A percentile compares a stretch with the other conserved stretches of the same genome.
phyloP scores from a whole-genome alignment of 2,797 vertebrate genomes.

The Percopsis omiscomaycus region DNA sequence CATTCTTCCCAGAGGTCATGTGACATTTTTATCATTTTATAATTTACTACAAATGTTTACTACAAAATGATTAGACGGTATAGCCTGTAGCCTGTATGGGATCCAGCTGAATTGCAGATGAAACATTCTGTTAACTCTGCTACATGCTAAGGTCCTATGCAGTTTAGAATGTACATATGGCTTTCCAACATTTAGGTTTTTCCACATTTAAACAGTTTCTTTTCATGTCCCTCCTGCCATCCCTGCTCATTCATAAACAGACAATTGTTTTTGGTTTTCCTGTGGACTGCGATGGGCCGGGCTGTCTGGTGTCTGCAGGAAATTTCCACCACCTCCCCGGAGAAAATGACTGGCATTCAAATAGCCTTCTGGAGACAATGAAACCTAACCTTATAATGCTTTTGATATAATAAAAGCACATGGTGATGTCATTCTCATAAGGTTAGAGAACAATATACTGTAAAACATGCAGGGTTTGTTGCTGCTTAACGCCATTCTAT shows the following conservation, averaged over 20 bases:
- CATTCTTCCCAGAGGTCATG: constrained; percentile 8
- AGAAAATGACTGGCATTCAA: constrained; percentile 50
- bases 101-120: too few species aligned
- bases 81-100: too few species aligned
- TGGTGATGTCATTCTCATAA: constrained; percentile 13
- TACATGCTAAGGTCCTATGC: too few species aligned
- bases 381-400: constrained; percentile 15
- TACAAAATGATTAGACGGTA: too few species aligned
- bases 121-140: too few species aligned
- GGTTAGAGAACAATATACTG: neutral
- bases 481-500: neutral
- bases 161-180: too few species aligned
- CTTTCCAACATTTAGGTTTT: too few species aligned
- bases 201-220: neutral
- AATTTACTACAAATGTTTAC: neutral
- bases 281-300: constrained; percentile 63
- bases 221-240: constrained; percentile 5
- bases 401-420: constrained; percentile 29
- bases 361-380: constrained; percentile 43
- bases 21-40: constrained; percentile 28
- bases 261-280: constrained; percentile 65
- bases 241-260: constrained; percentile 37
- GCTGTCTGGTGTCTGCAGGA: constrained; percentile 66
- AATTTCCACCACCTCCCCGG: constrained; percentile 57
- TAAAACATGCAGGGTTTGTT: neutral